These are phyloP conservation scores for Cherax quadricarinatus DNA, from an alignment of 1,140 invertebrate species.

Conservation along the genomic window DNA sequence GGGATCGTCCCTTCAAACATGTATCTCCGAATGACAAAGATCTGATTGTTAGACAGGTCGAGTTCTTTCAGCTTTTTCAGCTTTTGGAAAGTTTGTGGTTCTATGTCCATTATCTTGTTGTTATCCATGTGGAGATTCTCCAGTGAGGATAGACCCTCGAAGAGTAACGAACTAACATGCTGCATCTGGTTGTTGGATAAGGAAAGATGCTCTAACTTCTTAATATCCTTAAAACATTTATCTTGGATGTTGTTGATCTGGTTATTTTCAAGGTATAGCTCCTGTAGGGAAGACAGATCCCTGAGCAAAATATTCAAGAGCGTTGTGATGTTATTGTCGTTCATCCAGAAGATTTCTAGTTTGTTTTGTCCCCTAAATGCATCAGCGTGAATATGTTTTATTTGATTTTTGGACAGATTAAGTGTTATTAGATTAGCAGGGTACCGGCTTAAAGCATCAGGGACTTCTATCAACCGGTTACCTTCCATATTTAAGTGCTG, in stretches of 20 bases:
- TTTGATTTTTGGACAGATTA: constrained; percentile 89
- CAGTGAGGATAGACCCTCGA: constrained; percentile 68
- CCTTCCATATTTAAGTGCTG: constrained; percentile 92
- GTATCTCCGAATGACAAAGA: constrained; percentile 74
- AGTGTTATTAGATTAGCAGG: constrained; percentile 88
- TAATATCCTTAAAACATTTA: constrained; percentile 64
- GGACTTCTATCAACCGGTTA: constrained; percentile 86
- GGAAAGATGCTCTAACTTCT: constrained; percentile 61
- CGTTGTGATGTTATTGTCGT: constrained; percentile 83
- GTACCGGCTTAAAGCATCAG: constrained; percentile 84
- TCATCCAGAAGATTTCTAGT: constrained; percentile 91
- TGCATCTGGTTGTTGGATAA: constrained; percentile 71
- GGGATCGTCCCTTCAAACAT: constrained; percentile 82
- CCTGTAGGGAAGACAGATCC: constrained; percentile 65
- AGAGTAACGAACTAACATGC: constrained; percentile 67
- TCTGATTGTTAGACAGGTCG: constrained; percentile 81
- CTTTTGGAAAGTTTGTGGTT: constrained; percentile 76
- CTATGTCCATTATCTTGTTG: constrained; percentile 81
- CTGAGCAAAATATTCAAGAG: constrained; percentile 58
- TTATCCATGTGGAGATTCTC: constrained; percentile 74
- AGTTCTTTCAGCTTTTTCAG: constrained; percentile 79
- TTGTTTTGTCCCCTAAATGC: constrained; percentile 87
- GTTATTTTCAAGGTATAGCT: constrained; percentile 73
- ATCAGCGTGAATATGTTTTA: constrained; percentile 86
- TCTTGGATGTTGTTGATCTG: constrained; percentile 67